These are phyloP conservation scores for Loripinus fragilis DNA, from an alignment of 2,888 invertebrate species.

Conservation along the genomic window DNA sequence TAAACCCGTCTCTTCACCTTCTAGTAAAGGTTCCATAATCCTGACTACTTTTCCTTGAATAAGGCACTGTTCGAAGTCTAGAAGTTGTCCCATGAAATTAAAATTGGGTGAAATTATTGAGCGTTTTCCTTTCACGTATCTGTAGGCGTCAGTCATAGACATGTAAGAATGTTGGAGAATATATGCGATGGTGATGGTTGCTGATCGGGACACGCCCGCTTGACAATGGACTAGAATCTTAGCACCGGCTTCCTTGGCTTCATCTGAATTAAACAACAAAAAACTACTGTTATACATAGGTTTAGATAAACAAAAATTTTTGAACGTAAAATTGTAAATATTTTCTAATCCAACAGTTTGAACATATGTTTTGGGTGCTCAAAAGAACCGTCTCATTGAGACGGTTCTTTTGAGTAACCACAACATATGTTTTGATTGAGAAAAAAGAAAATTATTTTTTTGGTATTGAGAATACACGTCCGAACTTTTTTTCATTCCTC, in stretches of 20 bases:
- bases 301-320: too few species aligned
- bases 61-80: constrained; percentile 89
- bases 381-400: too few species aligned
- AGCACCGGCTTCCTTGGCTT: constrained; percentile 88
- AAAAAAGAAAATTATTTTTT: too few species aligned
- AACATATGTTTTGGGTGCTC: too few species aligned
- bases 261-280: constrained; percentile 86
- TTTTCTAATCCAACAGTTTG: too few species aligned
- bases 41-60: constrained; percentile 67
- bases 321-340: too few species aligned
- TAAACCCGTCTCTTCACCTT: constrained; percentile 3
- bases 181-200: constrained; percentile 97
- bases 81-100: constrained; percentile 96
- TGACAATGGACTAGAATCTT: constrained; percentile 97
- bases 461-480: too few species aligned
- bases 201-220: constrained; percentile 96
- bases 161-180: constrained; percentile 93
- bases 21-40: constrained; percentile 24
- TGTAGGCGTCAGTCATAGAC: constrained; percentile 93
- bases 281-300: too few species aligned
- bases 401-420: too few species aligned
- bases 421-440: too few species aligned
- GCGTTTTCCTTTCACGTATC: constrained; percentile 92
- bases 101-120: constrained; percentile 97
- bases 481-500: too few species aligned